Evolutionary conservation across 2,888 invertebrate species (phyloP).

Genomic region (Phania funesta): DNA sequence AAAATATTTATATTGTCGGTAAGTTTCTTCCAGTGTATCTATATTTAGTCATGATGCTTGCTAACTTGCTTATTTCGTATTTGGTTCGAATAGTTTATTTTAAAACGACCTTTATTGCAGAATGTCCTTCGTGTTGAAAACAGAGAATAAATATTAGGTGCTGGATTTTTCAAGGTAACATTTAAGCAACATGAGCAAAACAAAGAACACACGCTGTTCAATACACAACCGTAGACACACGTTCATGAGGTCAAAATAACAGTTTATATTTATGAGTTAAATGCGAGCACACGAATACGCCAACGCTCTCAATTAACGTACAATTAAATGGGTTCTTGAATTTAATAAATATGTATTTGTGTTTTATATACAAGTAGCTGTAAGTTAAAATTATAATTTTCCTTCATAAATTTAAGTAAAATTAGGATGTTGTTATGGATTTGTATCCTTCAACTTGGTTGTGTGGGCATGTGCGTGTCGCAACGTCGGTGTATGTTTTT

Average conservation of each 20-base stretch:
- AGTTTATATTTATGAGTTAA: conserved; percentile 19
- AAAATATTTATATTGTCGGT: neutral
- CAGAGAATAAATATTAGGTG: conserved; percentile 39
- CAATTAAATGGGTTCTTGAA: conserved; percentile 3
- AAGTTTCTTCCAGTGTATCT: neutral
- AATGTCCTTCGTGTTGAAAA: conserved; percentile 46
- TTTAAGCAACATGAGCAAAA: conserved; percentile 22
- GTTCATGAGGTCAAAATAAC: neutral
- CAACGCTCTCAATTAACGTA: neutral
- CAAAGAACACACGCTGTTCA: neutral
- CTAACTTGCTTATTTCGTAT: neutral
- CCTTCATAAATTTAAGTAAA: neutral
- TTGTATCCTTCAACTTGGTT: neutral
- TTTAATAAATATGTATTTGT: conserved; percentile 6
- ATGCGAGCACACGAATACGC: neutral
- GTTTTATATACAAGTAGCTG: neutral
- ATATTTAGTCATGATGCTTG: neutral
- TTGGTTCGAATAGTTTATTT: conserved; percentile 6
- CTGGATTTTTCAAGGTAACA: conserved; percentile 57
- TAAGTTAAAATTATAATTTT: conserved; percentile 6
- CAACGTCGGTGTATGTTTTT: too few species aligned
- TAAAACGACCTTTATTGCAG: conserved; percentile 50
- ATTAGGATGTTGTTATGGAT: neutral
- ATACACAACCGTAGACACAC: neutral
- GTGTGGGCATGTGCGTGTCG: neutral